phyloP scores from a whole-genome alignment of 1,140 invertebrate species.

The Bombus pyrosoma region DNA sequence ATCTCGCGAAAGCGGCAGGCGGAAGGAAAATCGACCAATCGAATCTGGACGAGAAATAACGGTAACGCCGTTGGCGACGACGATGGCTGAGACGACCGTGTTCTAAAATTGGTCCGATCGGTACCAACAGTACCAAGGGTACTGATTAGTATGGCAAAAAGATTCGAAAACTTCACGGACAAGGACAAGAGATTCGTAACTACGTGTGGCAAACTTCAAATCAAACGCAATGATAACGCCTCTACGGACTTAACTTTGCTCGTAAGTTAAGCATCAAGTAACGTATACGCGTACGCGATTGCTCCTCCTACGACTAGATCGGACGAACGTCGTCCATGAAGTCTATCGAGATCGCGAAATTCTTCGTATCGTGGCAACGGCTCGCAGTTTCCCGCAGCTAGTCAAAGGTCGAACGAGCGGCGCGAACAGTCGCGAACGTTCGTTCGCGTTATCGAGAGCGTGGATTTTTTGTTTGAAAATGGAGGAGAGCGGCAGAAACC shows the following conservation, averaged over 20 bases:
- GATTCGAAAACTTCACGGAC: fast-evolving
- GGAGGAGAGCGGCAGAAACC: not conserved
- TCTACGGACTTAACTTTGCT: too few relatives aligned
- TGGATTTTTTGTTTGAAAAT: not conserved
- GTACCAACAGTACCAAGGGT: too few relatives aligned
- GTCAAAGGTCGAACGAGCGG: not conserved
- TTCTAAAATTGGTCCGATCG: too few relatives aligned
- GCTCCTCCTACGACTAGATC: too few relatives aligned
- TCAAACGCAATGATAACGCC: too few relatives aligned
- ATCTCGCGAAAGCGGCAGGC: not conserved
- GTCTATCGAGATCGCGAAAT: not conserved
- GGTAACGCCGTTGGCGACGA: too few relatives aligned
- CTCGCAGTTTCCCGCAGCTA: not conserved
- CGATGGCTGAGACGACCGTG: fast-evolving
- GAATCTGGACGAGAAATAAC: too few relatives aligned
- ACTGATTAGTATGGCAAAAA: fast-evolving
- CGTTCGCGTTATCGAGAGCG: not conserved
- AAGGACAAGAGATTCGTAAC: too few relatives aligned
- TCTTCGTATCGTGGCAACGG: conserved; percentile 12
- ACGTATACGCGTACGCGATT: too few relatives aligned
- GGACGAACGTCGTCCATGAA: fast-evolving
- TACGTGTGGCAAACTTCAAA: too few relatives aligned
- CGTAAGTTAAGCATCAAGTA: fast-evolving
- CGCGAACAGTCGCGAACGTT: not conserved
- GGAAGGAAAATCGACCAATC: too few relatives aligned